Percentiles rank a stretch among this genome's conserved stretches.
phyloP scores from a whole-genome alignment of 1,140 invertebrate species.

The Trachelipus rathkii region DNA sequence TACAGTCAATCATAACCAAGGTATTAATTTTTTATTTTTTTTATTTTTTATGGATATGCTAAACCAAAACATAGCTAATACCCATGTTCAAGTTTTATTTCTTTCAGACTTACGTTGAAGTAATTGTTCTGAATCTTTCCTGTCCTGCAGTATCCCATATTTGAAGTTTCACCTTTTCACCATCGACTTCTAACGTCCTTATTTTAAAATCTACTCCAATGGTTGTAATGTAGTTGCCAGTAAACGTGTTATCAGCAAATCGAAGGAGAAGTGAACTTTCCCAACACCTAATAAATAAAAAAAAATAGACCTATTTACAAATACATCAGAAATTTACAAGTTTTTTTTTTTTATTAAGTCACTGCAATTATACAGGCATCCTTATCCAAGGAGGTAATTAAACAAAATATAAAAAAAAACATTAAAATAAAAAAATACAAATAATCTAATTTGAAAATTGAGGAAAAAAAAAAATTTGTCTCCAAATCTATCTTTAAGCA shows the following conservation, averaged over 20 bases:
- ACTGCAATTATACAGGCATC: too few relatives aligned
- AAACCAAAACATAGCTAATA: neutral
- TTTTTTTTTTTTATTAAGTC: too few relatives aligned
- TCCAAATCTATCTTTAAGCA: too few relatives aligned
- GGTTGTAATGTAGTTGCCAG: constrained; percentile 97
- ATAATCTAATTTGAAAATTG: too few relatives aligned
- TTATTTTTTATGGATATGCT: neutral
- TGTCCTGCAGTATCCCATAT: constrained; percentile 77
- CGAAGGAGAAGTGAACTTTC: constrained; percentile 94
- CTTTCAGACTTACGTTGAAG: constrained; percentile 55
- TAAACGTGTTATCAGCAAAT: constrained; percentile 97
- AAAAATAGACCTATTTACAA: too few relatives aligned
- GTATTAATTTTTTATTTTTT: neutral
- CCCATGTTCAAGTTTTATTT: too few relatives aligned
- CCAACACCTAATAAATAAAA: constrained; percentile 77
- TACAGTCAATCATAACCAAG: neutral
- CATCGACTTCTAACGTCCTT: constrained; percentile 94
- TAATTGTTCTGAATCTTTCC: constrained; percentile 63
- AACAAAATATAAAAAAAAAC: too few relatives aligned
- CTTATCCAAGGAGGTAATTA: too few relatives aligned
- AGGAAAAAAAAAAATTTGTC: too few relatives aligned
- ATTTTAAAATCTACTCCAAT: constrained; percentile 99
- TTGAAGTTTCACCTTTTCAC: constrained; percentile 96
- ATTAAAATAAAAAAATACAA: too few relatives aligned
- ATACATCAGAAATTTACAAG: too few relatives aligned